Evolutionary conservation across 1,140 invertebrate genomes (phyloP).

Genomic region (Tribolium castaneum): DNA sequence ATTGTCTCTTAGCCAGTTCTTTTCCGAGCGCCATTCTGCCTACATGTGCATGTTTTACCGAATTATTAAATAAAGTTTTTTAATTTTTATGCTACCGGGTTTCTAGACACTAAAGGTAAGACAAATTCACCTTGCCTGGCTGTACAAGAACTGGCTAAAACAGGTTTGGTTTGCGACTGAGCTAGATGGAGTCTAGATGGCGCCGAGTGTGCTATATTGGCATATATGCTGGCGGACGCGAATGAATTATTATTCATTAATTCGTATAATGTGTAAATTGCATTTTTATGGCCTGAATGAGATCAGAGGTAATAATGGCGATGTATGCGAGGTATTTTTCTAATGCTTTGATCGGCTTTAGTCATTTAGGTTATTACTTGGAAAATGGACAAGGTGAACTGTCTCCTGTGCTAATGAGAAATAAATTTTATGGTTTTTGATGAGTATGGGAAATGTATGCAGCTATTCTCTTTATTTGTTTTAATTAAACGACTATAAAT

Average conservation of each 20-base stretch:
- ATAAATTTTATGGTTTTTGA: not conserved
- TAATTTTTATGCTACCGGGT: conserved; percentile 21
- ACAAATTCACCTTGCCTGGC: conserved; percentile 1
- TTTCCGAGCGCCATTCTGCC: conserved; percentile 39
- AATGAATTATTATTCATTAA: not conserved
- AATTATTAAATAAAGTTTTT: not conserved
- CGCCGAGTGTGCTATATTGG: not conserved
- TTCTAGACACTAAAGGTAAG: conserved; percentile 23
- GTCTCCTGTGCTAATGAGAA: not conserved
- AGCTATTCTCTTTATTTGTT: not conserved
- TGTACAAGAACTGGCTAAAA: conserved; percentile 34
- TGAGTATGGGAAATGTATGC: not conserved
- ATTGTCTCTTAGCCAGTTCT: conserved; percentile 46
- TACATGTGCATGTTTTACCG: not conserved
- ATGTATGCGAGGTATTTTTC: not conserved
- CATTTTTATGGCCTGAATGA: not conserved
- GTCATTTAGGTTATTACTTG: not conserved
- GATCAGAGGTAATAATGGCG: not conserved
- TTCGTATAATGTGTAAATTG: not conserved
- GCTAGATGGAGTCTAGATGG: not conserved
- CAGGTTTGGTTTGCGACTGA: not conserved
- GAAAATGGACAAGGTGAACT: not conserved
- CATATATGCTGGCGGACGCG: not conserved
- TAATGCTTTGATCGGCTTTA: not conserved
- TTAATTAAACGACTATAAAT: not conserved